Evolutionary conservation across 2,113 vertebrate species (phyloP).

Genomic region (Lampris incognitus): DNA sequence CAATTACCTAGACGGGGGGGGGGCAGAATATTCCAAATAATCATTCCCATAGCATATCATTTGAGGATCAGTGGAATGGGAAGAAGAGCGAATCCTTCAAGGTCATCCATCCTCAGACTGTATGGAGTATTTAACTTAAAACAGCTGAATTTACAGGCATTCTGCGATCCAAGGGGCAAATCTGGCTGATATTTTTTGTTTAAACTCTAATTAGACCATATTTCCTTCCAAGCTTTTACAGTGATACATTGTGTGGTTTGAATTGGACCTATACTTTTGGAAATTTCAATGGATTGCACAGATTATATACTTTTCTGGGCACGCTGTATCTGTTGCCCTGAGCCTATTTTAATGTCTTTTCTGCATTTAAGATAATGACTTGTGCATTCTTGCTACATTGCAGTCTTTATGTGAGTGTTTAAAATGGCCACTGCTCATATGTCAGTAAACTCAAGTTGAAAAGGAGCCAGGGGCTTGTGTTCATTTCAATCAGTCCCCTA

Average conservation of each 20-base stretch:
- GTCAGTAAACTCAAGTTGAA: conserved; percentile 44
- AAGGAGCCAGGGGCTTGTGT: conserved; percentile 36
- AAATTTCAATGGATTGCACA: conserved; percentile 24
- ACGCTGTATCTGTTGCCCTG: conserved; percentile 13
- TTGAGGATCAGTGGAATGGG: neutral
- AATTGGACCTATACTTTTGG: conserved; percentile 7
- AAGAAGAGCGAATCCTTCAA: neutral
- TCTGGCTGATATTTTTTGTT: neutral
- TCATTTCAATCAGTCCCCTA: conserved; percentile 57
- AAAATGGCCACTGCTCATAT: conserved; percentile 32
- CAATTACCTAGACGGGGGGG: neutral
- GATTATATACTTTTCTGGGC: conserved; percentile 6
- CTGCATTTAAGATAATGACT: conserved; percentile 43
- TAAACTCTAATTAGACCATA: neutral
- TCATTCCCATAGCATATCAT: neutral
- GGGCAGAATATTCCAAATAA: neutral
- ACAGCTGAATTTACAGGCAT: neutral
- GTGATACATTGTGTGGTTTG: conserved; percentile 27
- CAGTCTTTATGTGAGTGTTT: conserved; percentile 47
- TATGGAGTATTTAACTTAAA: neutral
- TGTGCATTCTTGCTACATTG: conserved; percentile 42
- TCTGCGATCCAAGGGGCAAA: neutral
- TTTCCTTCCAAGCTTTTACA: neutral
- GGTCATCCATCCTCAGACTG: neutral
- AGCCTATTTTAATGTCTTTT: conserved; percentile 33